Evolutionary conservation across 2,888 invertebrate species (phyloP), one percentile per base, ranked within the genome.

Genomic region (Mellilla xanthometata): DNA sequence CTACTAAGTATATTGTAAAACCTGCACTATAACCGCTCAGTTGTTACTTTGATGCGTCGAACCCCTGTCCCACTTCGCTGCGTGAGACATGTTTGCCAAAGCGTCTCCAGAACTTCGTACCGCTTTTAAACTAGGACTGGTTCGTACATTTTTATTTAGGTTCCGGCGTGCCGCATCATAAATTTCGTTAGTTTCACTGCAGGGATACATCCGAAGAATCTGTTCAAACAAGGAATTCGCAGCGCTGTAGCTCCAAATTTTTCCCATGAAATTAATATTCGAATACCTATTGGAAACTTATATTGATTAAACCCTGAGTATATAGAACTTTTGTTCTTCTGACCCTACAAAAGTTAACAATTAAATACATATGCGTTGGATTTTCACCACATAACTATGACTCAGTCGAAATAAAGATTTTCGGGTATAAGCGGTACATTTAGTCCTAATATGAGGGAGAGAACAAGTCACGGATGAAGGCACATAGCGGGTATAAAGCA

Each of bases 21-120:
- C n/a, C n/a, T n/a, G n/a, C n/a, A n/a, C n/a, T n/a, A n/a, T n/a
- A n/a, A n/a, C n/a, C n/a, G n/a, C n/a, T n/a, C n/a, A n/a, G n/a
- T n/a, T 19, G 6, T 19, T 19, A 19, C 6, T 5, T 3, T 19
- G 15, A 19, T 24, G 8, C 8, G 24, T 24, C 8, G n/a, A 24
- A 2, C 30, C 12, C n/a, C n/a, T n/a, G 13, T 30, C 24, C 40
- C 28, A 41, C 19, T 44, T 49, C 12, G 12, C 40, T 32, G 36
- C 29, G 19, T 26, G 24, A 38, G 56, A 57, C 58, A 64, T 65
- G 68, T 68, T 68, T 66, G 70, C 68, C 70, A 70, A 70, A 72
- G 67, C 56, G 52, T 58, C 59, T 58, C 47, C 42, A 34, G 60
- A 69, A 72, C 52, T 68, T 38, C 30, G 35, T 31, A 23, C 51